Evolutionary conservation across 1,140 invertebrate genomes (phyloP).

Genomic region (Batillaria attramentaria): DNA sequence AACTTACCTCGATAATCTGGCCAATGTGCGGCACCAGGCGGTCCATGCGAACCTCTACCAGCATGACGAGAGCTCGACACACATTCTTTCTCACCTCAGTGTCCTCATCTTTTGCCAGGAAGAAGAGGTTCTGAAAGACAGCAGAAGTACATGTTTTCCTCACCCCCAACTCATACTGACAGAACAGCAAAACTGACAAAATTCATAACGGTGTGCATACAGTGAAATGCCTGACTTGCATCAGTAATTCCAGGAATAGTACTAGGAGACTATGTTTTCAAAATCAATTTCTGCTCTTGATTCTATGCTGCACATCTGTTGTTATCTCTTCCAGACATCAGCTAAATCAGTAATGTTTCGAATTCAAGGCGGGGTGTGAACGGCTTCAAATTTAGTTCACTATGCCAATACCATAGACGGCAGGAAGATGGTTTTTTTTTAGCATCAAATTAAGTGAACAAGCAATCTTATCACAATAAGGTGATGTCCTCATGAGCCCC

Average conservation of each 20-base stretch:
- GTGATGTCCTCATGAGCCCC: not conserved
- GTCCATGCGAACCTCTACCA: slow-evolving; percentile 96
- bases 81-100: slow-evolving; percentile 84
- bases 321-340: too few species aligned
- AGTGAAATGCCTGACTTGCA: too few species aligned
- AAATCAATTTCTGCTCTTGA: too few species aligned
- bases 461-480: not conserved
- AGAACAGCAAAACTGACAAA: not conserved
- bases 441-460: not conserved
- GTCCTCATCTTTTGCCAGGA: slow-evolving; percentile 79
- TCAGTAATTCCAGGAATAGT: too few species aligned
- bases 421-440: not conserved
- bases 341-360: not conserved
- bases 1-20: slow-evolving; percentile 89
- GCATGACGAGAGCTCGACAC: slow-evolving; percentile 95
- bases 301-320: too few species aligned
- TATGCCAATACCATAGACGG: too few species aligned
- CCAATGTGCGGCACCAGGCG: slow-evolving; percentile 95
- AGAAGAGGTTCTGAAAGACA: slow-evolving; percentile 78
- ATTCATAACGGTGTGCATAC: too few species aligned
- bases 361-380: not conserved
- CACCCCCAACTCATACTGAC: too few species aligned
- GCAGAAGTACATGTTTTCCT: too few species aligned
- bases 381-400: too few species aligned
- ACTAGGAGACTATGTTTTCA: too few species aligned